Evolutionary conservation across 37 sponge, comb jelly and placozoan genomes (phyloP), one percentile per base, ranked within the genome.

Genomic region (Aplysina aerophoba): DNA sequence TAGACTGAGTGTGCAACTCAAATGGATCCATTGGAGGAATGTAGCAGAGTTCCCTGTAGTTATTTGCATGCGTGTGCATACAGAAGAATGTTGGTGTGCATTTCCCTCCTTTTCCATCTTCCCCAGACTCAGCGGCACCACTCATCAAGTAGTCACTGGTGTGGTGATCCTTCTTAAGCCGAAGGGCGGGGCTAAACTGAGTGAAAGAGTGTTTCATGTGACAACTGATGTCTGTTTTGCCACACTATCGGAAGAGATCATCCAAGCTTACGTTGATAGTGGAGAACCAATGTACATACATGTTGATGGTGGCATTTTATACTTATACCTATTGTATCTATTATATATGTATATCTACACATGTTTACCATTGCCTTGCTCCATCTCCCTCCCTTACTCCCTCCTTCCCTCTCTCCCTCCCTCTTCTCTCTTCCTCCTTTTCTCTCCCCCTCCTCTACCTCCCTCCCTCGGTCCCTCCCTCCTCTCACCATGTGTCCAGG

Each of bases 241-340:
- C 5, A 34, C 50, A 25, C 79, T 95, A 19, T 31, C 80, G 8
- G 80, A 84, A n/a, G 96, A 90, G 22, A 41, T 91, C 0, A 74
- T 95, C 12, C 59, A 72, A 69, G 73, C 80, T 27, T 97, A 97
- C 39, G 91, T 97, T 41, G 86, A 62, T 8, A 91, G 94, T 34
- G 88, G 88, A 74, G 97, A 97, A 55, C 97, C 97, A 38, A 19
- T 97, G 96, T 92, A 77, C n/a, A n/a, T n/a, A n/a, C n/a, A n/a
- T n/a, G n/a, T 21, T 41, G 17, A 41, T 40, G 41, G 50, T 44
- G 50, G 50, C 50, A 36, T 25, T 25, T 25, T 44, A n/a, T n/a
- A n/a, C n/a, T n/a, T n/a, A n/a, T n/a, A n/a, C n/a, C n/a, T n/a
- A n/a, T n/a, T n/a, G n/a, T n/a, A n/a, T n/a, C n/a, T n/a, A n/a